Evolutionary conservation across 2,797 vertebrate species (phyloP), one percentile per base, ranked within the genome.

Genomic region (Chaunax sp.): DNA sequence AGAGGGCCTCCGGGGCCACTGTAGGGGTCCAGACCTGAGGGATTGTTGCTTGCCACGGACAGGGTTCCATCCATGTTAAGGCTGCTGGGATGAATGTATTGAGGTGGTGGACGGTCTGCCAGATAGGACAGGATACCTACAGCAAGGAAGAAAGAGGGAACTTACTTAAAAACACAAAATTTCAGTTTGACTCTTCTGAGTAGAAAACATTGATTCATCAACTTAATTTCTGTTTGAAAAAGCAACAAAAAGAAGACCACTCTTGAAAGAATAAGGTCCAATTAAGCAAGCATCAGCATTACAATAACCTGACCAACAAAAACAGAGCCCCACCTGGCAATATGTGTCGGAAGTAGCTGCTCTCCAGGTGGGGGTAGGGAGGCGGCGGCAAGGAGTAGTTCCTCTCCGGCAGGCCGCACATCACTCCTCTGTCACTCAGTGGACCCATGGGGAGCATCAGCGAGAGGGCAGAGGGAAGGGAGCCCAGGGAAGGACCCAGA

Each of bases 301-400:
- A 49, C 19, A 47, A 45, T 0, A 44, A n/a, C n/a, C n/a, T n/a
- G n/a, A 53, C 9, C 28, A 30, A 54, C 9, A 52, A 2, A 70
- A 54, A 52, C 10, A 37, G 9, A 2, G 50, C 26, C 89, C 1
- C 81, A 99, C 98, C 98, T 89, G 98, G 98, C 81, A 99, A 93
- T 86, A 99, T 97, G 90, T 98, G 97, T 83, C 98, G 93, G 90
- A 99, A 99, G 81, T 99, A 99, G 90, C 97, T 98, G 94, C 96
- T 98, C 88, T 99, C 97, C 85, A 99, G 91, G 87, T 99, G 97
- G 33, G 98, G 96, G 90, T 99, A 99, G 0, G 98, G 98, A 23
- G 97, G 97, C 4, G 97, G 98, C 35, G 98, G 98, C 80, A 99
- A 88, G 41, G 96, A 94, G 77, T 98, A 99, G 90, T 98, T 99